phyloP scores from a whole-genome alignment of 2,888 invertebrate species.

The Ectobius pallidus region DNA sequence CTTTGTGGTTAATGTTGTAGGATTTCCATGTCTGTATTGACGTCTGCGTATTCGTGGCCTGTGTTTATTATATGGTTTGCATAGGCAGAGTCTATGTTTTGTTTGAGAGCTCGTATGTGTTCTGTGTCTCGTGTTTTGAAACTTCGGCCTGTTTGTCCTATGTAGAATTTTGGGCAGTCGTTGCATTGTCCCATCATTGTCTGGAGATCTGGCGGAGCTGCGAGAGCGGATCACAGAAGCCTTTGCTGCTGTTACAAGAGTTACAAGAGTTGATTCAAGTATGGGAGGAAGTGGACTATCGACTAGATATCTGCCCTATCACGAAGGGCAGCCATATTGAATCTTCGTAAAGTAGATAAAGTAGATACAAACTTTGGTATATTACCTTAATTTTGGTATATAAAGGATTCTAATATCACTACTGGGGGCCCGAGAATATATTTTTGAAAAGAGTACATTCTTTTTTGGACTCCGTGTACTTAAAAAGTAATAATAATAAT shows the following conservation, averaged over 20 bases:
- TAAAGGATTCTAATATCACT: not conserved
- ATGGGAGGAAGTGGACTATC: conserved; percentile 2
- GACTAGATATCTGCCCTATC: not conserved
- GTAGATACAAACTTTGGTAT: not conserved
- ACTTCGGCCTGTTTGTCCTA: too few species aligned
- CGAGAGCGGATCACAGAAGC: not conserved
- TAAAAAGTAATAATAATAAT: too few species aligned
- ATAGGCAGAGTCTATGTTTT: too few species aligned
- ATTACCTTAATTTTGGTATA: not conserved
- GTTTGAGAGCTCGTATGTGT: too few species aligned
- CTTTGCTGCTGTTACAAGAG: not conserved
- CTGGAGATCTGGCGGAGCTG: not conserved
- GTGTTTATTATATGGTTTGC: too few species aligned
- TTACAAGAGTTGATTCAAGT: conserved; percentile 2
- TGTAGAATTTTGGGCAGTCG: too few species aligned
- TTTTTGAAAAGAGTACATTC: not conserved
- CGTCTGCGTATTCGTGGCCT: too few species aligned
- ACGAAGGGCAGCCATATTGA: not conserved
- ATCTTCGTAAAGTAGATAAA: not conserved
- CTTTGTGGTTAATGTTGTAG: too few species aligned
- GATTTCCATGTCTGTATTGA: too few species aligned
- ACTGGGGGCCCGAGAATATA: not conserved
- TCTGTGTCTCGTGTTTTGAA: too few species aligned
- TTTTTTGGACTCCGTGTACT: not conserved
- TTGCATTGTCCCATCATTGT: not conserved